Evolutionary conservation across 2,888 invertebrate species (phyloP), one percentile per base, ranked within the genome.

Genomic region (Papilio demoleus): DNA sequence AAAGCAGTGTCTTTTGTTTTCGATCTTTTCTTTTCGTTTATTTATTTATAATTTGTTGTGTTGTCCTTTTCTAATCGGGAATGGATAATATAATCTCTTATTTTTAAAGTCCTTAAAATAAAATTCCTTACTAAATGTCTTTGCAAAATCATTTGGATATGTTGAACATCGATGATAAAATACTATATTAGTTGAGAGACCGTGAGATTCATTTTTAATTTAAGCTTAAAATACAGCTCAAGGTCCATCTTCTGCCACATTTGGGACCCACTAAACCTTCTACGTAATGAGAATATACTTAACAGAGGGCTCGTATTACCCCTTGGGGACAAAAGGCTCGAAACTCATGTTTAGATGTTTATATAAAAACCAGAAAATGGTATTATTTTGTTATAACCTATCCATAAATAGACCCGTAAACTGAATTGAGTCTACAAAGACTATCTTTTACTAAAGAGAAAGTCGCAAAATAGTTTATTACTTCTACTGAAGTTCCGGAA

Each of bases 401-500:
- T 50, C 14, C 27, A 14, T 6, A 14, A 27, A 53, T n/a, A 27
- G 31, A 9, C 27, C n/a, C 31, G n/a, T 53, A 53, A 53, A 53
- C n/a, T 17, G n/a, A 27, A 53, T 53, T 53, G 53, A 27, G 50
- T n/a, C 53, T 31, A 9, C 53, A 31, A 27, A 24, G 53, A 53
- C 31, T 27, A 53, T 31, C n/a, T 53, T 31, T 53, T 53, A 53
- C 27, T 53, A 31, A n/a, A 27, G 53, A 31, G 6, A 53, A 53
- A 53, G 31, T n/a, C 6, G 27, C 31, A 53, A 53, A 53, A 31
- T 53, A 50, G 50, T 53, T 53, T 27, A 53, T 31, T 53, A 53
- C n/a, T 31, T 2, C 17, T 22, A 60, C 60, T 40, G 36, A 42
- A 31, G 61, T 61, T 40, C 27, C 24, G 17, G 61, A n/a, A 40